phyloP scores from a whole-genome alignment of 1,140 invertebrate genomes.

The Rhizoglyphus robini region DNA sequence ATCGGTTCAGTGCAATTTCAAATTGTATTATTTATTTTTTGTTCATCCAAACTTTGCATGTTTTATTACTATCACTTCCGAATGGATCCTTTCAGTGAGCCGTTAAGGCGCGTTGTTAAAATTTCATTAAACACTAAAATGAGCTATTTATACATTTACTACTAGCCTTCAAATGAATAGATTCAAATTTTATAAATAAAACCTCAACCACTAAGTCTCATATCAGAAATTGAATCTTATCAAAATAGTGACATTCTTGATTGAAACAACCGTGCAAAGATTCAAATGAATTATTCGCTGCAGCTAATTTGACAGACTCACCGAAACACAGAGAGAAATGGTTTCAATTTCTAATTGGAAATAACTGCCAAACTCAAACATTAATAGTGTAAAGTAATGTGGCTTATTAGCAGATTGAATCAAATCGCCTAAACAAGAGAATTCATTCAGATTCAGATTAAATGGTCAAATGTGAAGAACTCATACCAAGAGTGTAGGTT shows the following conservation, averaged over 20 bases:
- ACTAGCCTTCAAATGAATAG: not conserved
- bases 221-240: conserved; percentile 7
- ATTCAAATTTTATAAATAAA: conserved; percentile 7
- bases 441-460: too few relatives aligned
- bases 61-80: conserved; percentile 12
- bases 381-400: too few relatives aligned
- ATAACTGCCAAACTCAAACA: too few relatives aligned
- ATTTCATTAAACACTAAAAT: conserved; percentile 12
- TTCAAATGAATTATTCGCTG: not conserved
- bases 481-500: too few relatives aligned
- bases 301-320: conserved; percentile 4
- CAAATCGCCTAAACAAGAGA: too few relatives aligned
- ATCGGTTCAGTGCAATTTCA: not conserved
- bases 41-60: not conserved
- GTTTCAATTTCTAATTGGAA: not conserved
- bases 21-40: conserved; percentile 9
- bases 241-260: not conserved
- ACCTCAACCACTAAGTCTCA: not conserved
- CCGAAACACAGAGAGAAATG: not conserved
- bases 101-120: conserved; percentile 9
- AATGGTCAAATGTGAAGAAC: too few relatives aligned
- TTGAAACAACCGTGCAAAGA: not conserved
- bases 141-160: conserved; percentile 5
- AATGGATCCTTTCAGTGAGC: not conserved
- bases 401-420: too few relatives aligned